Evolutionary conservation across 2,797 vertebrate genomes (phyloP).

Genomic region (Podarcis siculus): DNA sequence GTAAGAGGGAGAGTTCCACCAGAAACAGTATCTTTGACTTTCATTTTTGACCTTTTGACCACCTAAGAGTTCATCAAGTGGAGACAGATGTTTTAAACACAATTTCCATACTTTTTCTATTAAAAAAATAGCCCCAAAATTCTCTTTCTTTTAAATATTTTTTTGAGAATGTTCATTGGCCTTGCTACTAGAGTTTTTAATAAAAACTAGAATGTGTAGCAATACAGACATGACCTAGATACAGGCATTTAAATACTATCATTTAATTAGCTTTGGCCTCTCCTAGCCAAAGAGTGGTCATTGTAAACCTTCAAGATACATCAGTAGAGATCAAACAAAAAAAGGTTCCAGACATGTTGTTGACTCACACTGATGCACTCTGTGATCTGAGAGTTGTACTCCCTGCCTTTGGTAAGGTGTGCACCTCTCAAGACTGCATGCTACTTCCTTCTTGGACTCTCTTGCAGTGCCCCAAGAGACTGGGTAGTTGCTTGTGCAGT

Average conservation of each 20-base stretch:
- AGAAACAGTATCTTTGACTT: constrained; percentile 8
- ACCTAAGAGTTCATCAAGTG: constrained; percentile 24
- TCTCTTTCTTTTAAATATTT: constrained; percentile 2
- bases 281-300: not conserved
- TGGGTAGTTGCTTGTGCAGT: not conserved
- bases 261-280: not conserved
- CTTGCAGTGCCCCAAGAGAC: not conserved
- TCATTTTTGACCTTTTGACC: constrained; percentile 34
- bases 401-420: not conserved
- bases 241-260: not conserved
- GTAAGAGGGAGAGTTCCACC: not conserved
- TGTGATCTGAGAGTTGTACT: not conserved
- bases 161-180: not conserved
- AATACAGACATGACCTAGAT: not conserved
- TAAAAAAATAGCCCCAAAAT: not conserved
- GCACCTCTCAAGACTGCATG: not conserved
- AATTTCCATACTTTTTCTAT: constrained; percentile 7
- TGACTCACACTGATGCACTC: not conserved
- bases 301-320: not conserved
- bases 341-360: not conserved
- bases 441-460: not conserved
- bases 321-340: not conserved
- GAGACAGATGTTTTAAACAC: not conserved
- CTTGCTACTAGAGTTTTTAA: not conserved
- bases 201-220: not conserved